phyloP scores from a whole-genome alignment of 2,888 invertebrate genomes.

The Mechanitis messenoides region DNA sequence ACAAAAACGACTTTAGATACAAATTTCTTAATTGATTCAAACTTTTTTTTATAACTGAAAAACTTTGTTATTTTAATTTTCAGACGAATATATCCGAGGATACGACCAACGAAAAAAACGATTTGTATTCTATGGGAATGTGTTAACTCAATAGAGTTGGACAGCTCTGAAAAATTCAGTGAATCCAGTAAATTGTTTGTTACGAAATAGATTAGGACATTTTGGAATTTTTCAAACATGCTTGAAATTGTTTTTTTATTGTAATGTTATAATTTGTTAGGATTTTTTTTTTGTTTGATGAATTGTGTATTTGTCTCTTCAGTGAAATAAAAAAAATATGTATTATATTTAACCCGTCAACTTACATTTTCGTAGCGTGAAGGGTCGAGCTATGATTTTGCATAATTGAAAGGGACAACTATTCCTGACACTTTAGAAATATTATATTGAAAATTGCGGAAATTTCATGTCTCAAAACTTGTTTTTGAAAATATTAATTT shows the following conservation, averaged over 20 bases:
- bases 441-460: too few species aligned
- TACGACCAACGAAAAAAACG: conserved; percentile 3
- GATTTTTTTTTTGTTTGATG: too few species aligned
- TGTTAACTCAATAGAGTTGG: conserved; percentile 22
- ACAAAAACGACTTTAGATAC: too few species aligned
- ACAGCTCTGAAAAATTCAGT: conserved; percentile 18
- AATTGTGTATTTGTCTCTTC: too few species aligned
- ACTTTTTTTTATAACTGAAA: conserved; percentile 4
- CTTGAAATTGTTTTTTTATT: background rate
- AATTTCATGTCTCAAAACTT: too few species aligned
- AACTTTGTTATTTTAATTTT: conserved; percentile 12
- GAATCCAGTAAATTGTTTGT: conserved; percentile 8
- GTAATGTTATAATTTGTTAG: background rate
- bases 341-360: too few species aligned
- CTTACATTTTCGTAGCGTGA: too few species aligned
- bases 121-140: conserved; percentile 20
- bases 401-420: too few species aligned
- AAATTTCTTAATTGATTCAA: background rate
- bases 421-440: too few species aligned
- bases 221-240: background rate
- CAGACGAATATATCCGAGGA: conserved; percentile 2
- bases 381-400: too few species aligned
- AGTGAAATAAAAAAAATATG: too few species aligned
- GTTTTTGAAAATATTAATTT: too few species aligned
- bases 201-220: background rate